Percentiles rank a stretch among this genome's conserved stretches.
These are phyloP conservation scores for Dorcus parallelipipedus DNA, from an alignment of 2,888 invertebrate genomes.

Conservation along the genomic window DNA sequence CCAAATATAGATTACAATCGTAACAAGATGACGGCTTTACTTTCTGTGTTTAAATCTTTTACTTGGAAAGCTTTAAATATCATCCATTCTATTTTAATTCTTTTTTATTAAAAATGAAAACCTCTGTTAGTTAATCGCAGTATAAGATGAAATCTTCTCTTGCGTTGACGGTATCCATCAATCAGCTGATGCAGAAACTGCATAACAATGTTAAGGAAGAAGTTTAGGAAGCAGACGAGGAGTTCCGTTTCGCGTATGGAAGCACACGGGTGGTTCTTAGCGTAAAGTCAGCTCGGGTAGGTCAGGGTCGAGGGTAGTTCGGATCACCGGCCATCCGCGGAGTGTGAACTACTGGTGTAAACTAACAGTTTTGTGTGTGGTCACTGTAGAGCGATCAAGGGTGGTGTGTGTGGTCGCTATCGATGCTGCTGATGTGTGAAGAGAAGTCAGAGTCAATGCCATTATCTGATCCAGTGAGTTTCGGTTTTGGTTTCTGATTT, in stretches of 20 bases:
- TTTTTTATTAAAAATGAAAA: too few species aligned
- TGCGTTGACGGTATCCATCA: too few species aligned
- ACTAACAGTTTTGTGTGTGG: slow-evolving; percentile 48
- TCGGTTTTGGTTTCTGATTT: slow-evolving; percentile 31
- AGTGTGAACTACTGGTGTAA: slow-evolving; percentile 40
- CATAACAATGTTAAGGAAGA: slow-evolving; percentile 5
- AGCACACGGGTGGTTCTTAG: slow-evolving; percentile 46
- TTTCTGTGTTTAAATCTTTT: too few species aligned
- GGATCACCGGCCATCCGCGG: slow-evolving; percentile 50
- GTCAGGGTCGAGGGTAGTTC: slow-evolving; percentile 50
- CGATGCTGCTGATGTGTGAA: slow-evolving; percentile 41
- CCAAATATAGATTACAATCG: too few species aligned
- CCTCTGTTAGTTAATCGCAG: too few species aligned
- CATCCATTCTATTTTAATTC: too few species aligned
- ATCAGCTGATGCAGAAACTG: neutral
- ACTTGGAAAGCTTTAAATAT: too few species aligned
- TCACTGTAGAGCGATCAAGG: slow-evolving; percentile 46
- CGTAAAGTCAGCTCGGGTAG: slow-evolving; percentile 45
- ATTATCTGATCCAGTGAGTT: slow-evolving; percentile 39
- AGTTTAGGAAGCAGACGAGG: slow-evolving; percentile 16
- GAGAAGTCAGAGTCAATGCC: slow-evolving; percentile 21
- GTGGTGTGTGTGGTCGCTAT: slow-evolving; percentile 35
- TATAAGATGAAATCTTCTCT: too few species aligned
- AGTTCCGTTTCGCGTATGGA: slow-evolving; percentile 27
- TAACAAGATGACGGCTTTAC: too few species aligned